These are phyloP conservation scores for Drosophila subsilvestris DNA, from an alignment of 2,888 invertebrate species.

Conservation along the genomic window DNA sequence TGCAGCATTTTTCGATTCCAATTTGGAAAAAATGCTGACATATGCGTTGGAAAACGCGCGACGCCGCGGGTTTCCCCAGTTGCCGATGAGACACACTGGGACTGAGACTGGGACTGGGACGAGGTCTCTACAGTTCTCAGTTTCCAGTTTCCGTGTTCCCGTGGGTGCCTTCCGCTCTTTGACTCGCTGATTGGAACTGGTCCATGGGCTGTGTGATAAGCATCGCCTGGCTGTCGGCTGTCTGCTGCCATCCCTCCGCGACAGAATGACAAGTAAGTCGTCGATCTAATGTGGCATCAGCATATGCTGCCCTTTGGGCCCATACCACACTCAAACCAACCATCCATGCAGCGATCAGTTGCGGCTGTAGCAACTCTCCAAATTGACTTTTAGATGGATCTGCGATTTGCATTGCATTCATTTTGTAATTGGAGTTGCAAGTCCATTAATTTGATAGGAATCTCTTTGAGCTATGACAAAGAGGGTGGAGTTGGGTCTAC, in stretches of 20 bases:
- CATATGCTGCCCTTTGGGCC: constrained; percentile 80
- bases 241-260: constrained; percentile 24
- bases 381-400: constrained; percentile 76
- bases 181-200: constrained; percentile 82
- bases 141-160: constrained; percentile 52
- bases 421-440: background rate
- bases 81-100: constrained; percentile 8
- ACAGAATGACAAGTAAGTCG: constrained; percentile 82
- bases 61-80: constrained; percentile 52
- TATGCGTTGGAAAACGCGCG: constrained; percentile 79
- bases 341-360: constrained; percentile 62
- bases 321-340: constrained; percentile 17
- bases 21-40: constrained; percentile 82
- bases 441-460: constrained; percentile 11
- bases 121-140: constrained; percentile 19
- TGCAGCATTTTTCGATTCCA: constrained; percentile 71
- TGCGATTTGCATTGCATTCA: constrained; percentile 30
- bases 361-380: constrained; percentile 49
- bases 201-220: constrained; percentile 51
- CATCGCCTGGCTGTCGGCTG: constrained; percentile 18
- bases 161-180: constrained; percentile 75
- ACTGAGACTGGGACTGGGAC: constrained; percentile 9
- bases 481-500: background rate
- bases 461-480: background rate
- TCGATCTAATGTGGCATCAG: constrained; percentile 84